Evolutionary conservation across 2,888 invertebrate genomes (phyloP), one percentile per base, ranked within the genome.

Genomic region (Polymixis lichenea): DNA sequence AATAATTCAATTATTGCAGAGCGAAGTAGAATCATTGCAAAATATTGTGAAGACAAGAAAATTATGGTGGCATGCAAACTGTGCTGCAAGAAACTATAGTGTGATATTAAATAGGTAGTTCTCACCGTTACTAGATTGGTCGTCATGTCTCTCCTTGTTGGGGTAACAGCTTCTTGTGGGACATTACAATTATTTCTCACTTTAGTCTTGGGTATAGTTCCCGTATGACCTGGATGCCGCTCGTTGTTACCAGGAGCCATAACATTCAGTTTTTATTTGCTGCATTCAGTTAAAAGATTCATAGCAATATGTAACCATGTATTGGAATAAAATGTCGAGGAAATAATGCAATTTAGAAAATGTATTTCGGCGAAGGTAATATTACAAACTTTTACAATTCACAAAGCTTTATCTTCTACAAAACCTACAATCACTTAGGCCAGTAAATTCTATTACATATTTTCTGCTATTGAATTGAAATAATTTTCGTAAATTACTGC

Each of bases 121-220:
- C 93, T 93, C 92, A 97, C 97, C 92, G 96, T 94, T 78, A 95
- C 95, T 84, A 96, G 90, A 90, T 97, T 97, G 83, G 95, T 93
- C 80, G 96, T 96, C 91, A 97, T 95, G 89, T 97, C 97, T 91
- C 97, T 94, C 88, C 97, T 95, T 66, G 97, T 97, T 64, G 97
- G 97, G 80, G 97, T 97, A 87, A 97, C 97, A 88, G 97, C 97
- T 93, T 97, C 97, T 90, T 97, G 97, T 25, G 97, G 97, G 43
- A 97, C 96, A 94, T 96, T 96, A 93, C 97, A 97, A 92, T 97
- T 97, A 90, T 97, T 97, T 86, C 97, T 95, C 76, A 96, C 95
- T 94, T 97, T 97, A 72, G 97, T 96, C 95, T 98, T 98, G 86
- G 98, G 98, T 89, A 98, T 97, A 60, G 98, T 97, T 87, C 98